These are phyloP conservation scores for Ammospiza caudacuta DNA, from an alignment of 2,113 vertebrate species.

Conservation along the genomic window DNA sequence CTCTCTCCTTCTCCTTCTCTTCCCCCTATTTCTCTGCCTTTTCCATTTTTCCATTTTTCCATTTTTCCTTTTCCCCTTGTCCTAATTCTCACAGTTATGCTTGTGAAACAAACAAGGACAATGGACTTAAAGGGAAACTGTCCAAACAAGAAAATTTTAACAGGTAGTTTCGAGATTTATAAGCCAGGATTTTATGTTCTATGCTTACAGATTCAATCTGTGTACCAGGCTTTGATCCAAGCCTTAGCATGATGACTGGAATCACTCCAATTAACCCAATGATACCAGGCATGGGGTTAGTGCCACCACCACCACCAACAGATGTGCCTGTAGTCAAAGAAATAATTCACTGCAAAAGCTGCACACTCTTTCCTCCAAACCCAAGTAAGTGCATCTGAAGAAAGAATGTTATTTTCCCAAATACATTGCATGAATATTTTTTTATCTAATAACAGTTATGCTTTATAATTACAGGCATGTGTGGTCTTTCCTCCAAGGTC, in stretches of 20 bases:
- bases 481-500: background rate
- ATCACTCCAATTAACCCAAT: slow-evolving; percentile 91
- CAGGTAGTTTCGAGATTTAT: slow-evolving; percentile 6
- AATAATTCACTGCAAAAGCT: slow-evolving; percentile 96
- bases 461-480: background rate
- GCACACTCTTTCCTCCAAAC: slow-evolving; percentile 95
- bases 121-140: background rate
- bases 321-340: slow-evolving; percentile 91
- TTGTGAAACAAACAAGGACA: background rate
- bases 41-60: background rate
- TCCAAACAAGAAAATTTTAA: background rate
- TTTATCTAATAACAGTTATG: background rate
- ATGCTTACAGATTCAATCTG: slow-evolving; percentile 89
- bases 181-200: slow-evolving; percentile 43
- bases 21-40: background rate
- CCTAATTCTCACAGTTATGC: background rate
- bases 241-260: slow-evolving; percentile 87
- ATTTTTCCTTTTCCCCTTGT: background rate
- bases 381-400: slow-evolving; percentile 86
- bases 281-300: slow-evolving; percentile 89
- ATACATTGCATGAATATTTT: background rate
- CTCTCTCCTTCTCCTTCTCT: background rate
- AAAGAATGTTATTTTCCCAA: background rate
- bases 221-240: slow-evolving; percentile 90
- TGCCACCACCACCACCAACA: slow-evolving; percentile 81